Conservation (phyloP, 2,888 invertebrate species). For the Coenonympha glycerion region DNA sequence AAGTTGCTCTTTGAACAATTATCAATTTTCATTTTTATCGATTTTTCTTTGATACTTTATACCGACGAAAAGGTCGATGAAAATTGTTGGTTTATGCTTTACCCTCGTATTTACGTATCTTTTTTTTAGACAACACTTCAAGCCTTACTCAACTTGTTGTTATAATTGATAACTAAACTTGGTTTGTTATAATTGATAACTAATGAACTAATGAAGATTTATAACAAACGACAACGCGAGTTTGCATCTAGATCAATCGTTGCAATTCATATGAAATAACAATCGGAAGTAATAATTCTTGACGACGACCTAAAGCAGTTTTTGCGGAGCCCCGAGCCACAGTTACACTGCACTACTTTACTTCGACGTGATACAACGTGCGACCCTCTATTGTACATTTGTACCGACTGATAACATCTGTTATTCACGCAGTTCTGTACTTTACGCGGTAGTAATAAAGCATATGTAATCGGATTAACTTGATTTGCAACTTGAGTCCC, state of each 20-base stretch:
- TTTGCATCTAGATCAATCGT: not conserved
- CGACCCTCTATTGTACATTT: conserved; percentile 55
- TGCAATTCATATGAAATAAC: conserved; percentile 4
- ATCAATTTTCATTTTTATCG: too few relatives aligned
- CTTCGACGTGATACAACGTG: conserved; percentile 54
- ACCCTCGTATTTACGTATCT: too few relatives aligned
- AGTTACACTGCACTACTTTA: conserved; percentile 66
- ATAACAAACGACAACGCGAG: too few relatives aligned
- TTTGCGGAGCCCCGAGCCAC: conserved; percentile 38
- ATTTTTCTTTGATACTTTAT: too few relatives aligned
- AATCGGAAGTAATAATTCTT: conserved; percentile 7
- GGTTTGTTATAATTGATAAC: too few relatives aligned
- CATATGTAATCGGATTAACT: conserved; percentile 13
- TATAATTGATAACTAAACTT: too few relatives aligned
- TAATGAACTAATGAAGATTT: too few relatives aligned
- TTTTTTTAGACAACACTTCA: too few relatives aligned
- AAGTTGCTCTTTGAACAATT: too few relatives aligned
- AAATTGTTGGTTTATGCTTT: too few relatives aligned
- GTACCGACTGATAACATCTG: conserved; percentile 27
- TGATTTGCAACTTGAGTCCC: conserved; percentile 35
- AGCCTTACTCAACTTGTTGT: too few relatives aligned
- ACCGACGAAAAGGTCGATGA: too few relatives aligned
- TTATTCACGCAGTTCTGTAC: conserved; percentile 24
- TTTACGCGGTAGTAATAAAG: conserved; percentile 33
- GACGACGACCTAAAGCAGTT: conserved; percentile 16